Evolutionary conservation across 2,113 vertebrate species (phyloP).

Genomic region (Panthera leo): DNA sequence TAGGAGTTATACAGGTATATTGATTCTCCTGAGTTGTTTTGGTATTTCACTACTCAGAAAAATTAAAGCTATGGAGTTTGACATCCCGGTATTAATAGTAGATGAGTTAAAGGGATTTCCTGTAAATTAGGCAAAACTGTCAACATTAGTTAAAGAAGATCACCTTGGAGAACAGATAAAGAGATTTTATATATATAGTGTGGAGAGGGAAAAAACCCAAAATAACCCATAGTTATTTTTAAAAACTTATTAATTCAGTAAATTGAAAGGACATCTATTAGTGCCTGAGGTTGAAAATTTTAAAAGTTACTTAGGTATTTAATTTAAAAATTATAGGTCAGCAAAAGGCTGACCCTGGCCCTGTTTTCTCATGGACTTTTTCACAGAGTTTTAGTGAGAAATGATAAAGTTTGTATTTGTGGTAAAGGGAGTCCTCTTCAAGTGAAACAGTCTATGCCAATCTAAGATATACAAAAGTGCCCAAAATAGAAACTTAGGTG

Average conservation of each 20-base stretch:
- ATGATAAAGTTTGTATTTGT: not conserved
- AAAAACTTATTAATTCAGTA: not conserved
- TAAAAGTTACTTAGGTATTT: not conserved
- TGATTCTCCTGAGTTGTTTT: constrained; percentile 10
- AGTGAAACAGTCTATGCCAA: not conserved
- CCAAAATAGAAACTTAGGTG: not conserved
- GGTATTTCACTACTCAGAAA: not conserved
- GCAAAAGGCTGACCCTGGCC: not conserved
- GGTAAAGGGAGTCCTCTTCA: not conserved
- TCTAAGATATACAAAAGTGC: not conserved
- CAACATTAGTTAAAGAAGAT: constrained; percentile 7
- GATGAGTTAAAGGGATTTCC: not conserved
- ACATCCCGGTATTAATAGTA: constrained; percentile 34
- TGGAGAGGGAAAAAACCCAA: not conserved
- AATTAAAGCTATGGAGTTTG: not conserved
- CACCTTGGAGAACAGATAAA: not conserved
- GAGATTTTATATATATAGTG: constrained; percentile 4
- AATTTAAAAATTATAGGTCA: constrained; percentile 9
- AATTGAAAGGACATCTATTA: not conserved
- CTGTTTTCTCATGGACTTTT: constrained; percentile 15
- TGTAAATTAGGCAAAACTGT: constrained; percentile 41
- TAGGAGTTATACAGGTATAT: not conserved
- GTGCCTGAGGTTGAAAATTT: constrained; percentile 8
- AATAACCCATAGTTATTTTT: not conserved
- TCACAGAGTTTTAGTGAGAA: not conserved